phyloP scores from a whole-genome alignment of 2,888 invertebrate species.

The Mimumesa dahlbomi region DNA sequence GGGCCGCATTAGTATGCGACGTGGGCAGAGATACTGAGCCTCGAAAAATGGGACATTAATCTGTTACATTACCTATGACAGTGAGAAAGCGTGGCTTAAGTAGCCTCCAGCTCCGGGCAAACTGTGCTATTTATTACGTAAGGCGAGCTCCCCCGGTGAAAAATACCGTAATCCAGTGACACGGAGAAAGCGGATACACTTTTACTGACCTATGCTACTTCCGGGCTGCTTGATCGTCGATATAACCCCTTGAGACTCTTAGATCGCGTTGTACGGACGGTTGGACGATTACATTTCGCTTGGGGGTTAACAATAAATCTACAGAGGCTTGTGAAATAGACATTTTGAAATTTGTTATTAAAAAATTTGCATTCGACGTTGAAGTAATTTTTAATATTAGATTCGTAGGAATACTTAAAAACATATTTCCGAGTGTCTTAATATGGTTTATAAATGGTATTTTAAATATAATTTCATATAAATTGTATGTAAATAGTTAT shows the following conservation, averaged over 20 bases:
- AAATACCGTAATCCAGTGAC: constrained; percentile 58
- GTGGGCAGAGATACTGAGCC: constrained; percentile 60
- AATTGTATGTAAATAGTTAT: too few relatives aligned
- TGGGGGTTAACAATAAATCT: too few relatives aligned
- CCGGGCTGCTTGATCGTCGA: neutral
- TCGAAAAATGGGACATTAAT: constrained; percentile 68
- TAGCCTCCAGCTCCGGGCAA: constrained; percentile 58
- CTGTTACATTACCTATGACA: constrained; percentile 66
- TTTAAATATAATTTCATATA: too few relatives aligned
- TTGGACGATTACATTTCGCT: neutral
- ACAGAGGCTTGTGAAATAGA: too few relatives aligned
- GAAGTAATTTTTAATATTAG: too few relatives aligned
- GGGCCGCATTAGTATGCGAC: constrained; percentile 62
- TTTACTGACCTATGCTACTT: constrained; percentile 21
- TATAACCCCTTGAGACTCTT: too few relatives aligned
- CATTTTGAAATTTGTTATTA: too few relatives aligned
- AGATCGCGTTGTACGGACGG: too few relatives aligned
- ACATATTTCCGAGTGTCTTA: too few relatives aligned
- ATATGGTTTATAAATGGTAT: too few relatives aligned
- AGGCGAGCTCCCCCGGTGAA: constrained; percentile 42
- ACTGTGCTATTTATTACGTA: constrained; percentile 61
- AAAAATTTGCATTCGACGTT: too few relatives aligned
- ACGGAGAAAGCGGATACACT: constrained; percentile 11
- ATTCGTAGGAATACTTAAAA: too few relatives aligned
- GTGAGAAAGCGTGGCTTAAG: constrained; percentile 65